phyloP scores from a whole-genome alignment of 2,797 vertebrate genomes.

The Anisognathus igniventris region DNA sequence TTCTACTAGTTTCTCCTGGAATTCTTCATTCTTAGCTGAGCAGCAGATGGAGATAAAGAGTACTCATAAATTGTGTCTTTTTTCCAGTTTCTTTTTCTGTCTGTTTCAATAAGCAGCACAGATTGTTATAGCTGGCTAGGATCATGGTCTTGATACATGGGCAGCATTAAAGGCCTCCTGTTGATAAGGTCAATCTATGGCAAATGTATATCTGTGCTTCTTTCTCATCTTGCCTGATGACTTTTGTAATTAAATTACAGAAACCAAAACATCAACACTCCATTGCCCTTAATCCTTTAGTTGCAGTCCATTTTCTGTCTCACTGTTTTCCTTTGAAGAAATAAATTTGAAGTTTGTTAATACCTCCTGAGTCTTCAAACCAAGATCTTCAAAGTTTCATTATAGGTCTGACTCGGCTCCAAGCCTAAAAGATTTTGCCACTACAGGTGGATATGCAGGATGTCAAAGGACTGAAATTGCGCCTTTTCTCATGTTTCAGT shows the following conservation, averaged over 20 bases:
- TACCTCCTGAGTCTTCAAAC: not conserved
- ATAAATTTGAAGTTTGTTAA: not conserved
- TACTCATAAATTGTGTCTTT: not conserved
- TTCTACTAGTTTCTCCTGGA: not conserved
- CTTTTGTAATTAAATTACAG: not conserved
- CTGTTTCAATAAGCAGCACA: not conserved
- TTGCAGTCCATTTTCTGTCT: not conserved
- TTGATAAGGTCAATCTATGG: not conserved
- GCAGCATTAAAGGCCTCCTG: not conserved
- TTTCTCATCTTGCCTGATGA: not conserved
- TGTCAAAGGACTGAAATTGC: not conserved
- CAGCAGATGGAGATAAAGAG: slow-evolving; percentile 64
- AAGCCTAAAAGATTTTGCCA: not conserved
- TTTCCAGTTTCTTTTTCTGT: not conserved
- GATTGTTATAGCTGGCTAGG: not conserved
- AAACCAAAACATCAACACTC: not conserved
- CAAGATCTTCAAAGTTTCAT: not conserved
- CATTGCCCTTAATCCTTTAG: not conserved
- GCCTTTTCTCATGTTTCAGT: not conserved
- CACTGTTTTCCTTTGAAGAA: not conserved
- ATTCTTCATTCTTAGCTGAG: slow-evolving; percentile 11
- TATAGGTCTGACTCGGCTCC: not conserved
- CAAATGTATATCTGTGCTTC: not conserved
- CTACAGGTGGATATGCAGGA: not conserved
- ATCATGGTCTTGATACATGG: not conserved